Evolutionary conservation across 2,113 vertebrate species (phyloP).

Genomic region (Galeopterus variegatus): DNA sequence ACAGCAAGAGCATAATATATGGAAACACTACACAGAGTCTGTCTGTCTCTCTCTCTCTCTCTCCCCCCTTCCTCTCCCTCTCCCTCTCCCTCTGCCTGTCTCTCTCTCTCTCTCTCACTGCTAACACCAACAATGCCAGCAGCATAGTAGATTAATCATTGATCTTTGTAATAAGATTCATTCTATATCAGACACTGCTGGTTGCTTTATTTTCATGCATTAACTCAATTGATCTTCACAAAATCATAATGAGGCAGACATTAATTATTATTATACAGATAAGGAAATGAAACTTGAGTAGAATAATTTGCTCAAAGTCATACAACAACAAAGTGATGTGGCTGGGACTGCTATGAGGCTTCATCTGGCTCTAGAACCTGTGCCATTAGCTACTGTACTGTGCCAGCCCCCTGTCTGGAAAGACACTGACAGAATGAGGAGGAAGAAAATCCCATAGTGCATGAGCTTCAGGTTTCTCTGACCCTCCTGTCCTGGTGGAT

Average conservation of each 20-base stretch:
- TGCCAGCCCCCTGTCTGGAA: neutral
- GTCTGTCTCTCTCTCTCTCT: neutral
- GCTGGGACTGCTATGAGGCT: neutral
- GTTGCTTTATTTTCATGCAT: neutral
- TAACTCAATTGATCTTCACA: slow-evolving; percentile 54
- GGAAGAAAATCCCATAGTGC: neutral
- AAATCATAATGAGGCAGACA: neutral
- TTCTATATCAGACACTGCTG: neutral
- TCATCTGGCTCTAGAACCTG: neutral
- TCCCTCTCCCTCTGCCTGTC: neutral
- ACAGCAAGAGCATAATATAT: neutral
- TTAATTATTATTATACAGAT: slow-evolving; percentile 69
- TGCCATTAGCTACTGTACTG: neutral
- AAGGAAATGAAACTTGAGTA: slow-evolving; percentile 49
- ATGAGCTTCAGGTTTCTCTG: neutral
- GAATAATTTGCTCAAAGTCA: slow-evolving; percentile 12
- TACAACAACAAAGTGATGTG: neutral
- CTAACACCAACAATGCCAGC: neutral
- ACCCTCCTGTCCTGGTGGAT: neutral
- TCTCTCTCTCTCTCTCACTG: neutral
- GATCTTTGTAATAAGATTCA: neutral
- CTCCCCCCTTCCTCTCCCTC: neutral
- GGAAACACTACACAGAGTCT: neutral
- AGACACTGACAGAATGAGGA: neutral
- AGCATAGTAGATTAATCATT: neutral